Evolutionary conservation across 53 echinoderm and acorn worm genomes (phyloP).

Genomic region (Arbacia lixula): DNA sequence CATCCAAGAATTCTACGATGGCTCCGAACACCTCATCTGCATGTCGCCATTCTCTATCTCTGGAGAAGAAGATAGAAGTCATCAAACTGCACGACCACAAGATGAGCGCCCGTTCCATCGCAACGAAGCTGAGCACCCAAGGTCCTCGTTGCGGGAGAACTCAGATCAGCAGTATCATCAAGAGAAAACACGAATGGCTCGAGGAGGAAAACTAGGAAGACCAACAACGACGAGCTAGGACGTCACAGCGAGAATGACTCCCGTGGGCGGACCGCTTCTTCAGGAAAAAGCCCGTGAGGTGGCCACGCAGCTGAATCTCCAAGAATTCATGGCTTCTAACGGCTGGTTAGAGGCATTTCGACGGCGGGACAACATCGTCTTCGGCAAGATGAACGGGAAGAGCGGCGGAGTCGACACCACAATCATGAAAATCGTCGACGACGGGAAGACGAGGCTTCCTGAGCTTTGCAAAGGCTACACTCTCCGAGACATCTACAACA

Average conservation of each 20-base stretch:
- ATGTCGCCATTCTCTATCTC: conserved; percentile 11
- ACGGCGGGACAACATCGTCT: conserved; percentile 35
- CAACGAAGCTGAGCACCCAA: conserved; percentile 13
- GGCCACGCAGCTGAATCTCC: conserved; percentile 17
- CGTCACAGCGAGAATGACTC: conserved; percentile 24
- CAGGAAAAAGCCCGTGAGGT: conserved; percentile 18
- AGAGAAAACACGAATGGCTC: conserved; percentile 7
- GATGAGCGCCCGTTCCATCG: conserved; percentile 19
- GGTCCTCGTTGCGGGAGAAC: conserved; percentile 26
- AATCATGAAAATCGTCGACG: conserved; percentile 16
- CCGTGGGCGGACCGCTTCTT: conserved; percentile 29
- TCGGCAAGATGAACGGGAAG: conserved; percentile 32
- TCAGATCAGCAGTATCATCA: conserved; percentile 22
- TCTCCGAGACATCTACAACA: conserved; percentile 51
- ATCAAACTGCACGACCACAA: conserved; percentile 32
- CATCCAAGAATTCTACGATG: conserved; percentile 28
- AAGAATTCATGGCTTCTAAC: conserved; percentile 48
- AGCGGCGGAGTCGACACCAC: conserved; percentile 45
- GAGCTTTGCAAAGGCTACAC: conserved; percentile 39
- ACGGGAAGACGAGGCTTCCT: conserved; percentile 33
- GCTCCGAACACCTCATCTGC: conserved; percentile 8
- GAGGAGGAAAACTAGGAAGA: conserved; percentile 42
- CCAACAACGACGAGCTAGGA: conserved; percentile 33
- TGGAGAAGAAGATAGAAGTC: conserved; percentile 41
- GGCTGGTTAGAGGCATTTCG: conserved; percentile 42